Conservation (phyloP, 2,888 invertebrate genomes). For the Tanytarsus gracilentus region DNA sequence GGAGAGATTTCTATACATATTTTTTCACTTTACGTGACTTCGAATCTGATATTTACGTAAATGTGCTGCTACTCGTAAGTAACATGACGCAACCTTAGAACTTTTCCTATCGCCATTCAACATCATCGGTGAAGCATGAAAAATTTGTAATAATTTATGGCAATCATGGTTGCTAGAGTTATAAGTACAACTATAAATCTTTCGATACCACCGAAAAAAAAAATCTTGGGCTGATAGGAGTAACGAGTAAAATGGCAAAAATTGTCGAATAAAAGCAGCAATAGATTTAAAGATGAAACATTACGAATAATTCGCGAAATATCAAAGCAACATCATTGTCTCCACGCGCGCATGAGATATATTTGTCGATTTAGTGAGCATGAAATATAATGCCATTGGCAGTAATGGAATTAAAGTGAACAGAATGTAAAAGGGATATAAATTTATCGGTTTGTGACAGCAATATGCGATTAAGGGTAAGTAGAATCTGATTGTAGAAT, state of each 20-base stretch:
- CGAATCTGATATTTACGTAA: no score
- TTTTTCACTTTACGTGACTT: no score
- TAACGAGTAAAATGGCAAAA: not conserved
- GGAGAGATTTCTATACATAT: no score
- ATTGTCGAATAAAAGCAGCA: not conserved
- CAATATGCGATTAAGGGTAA: no score
- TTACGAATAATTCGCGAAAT: slow-evolving; percentile 2
- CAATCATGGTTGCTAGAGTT: not conserved
- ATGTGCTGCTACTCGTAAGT: no score
- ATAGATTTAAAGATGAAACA: slow-evolving; percentile 1
- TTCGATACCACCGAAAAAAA: not conserved
- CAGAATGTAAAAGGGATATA: no score
- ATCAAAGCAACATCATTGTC: not conserved
- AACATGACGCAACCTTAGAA: not conserved
- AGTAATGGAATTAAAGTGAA: no score
- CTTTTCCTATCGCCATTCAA: not conserved
- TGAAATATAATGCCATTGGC: no score
- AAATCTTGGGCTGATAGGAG: not conserved
- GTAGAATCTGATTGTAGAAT: no score
- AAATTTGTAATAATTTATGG: not conserved
- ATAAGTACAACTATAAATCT: slow-evolving; percentile 5
- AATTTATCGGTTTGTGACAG: no score
- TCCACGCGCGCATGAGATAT: no score
- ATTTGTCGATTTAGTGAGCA: no score
- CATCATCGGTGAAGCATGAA: not conserved